phyloP scores from a whole-genome alignment of 2,113 vertebrate species.

The Colossoma macropomum region DNA sequence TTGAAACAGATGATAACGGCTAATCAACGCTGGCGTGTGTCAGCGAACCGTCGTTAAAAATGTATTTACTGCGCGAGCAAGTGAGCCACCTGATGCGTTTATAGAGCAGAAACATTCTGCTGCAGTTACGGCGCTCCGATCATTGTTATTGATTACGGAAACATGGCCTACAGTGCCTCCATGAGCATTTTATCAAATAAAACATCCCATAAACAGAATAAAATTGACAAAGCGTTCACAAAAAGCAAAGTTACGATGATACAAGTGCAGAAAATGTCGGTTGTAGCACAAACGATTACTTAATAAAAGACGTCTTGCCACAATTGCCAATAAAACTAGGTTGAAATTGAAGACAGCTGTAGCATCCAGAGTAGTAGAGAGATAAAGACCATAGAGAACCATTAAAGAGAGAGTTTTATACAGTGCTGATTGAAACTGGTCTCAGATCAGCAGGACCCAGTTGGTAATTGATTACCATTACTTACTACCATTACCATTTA shows the following conservation, averaged over 20 bases:
- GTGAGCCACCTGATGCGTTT: conserved; percentile 11
- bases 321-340: neutral
- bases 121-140: neutral
- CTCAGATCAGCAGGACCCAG: neutral
- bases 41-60: neutral
- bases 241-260: neutral
- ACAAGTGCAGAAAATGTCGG: neutral
- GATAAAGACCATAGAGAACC: neutral
- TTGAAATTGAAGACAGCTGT: neutral
- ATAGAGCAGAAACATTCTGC: neutral
- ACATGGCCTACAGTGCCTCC: neutral
- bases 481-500: too few species aligned
- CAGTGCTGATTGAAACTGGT: neutral
- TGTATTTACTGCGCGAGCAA: neutral
- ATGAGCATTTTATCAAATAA: neutral
- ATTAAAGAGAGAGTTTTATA: too few species aligned
- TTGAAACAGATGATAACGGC: neutral
- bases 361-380: neutral
- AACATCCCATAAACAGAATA: neutral
- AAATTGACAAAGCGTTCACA: neutral
- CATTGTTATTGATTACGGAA: neutral
- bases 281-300: neutral
- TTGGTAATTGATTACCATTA: too few species aligned
- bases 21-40: conserved; percentile 4
- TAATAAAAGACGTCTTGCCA: neutral